These are phyloP conservation scores for Gorsachius goisagi DNA, from an alignment of 2,113 vertebrate genomes.

Conservation along the genomic window DNA sequence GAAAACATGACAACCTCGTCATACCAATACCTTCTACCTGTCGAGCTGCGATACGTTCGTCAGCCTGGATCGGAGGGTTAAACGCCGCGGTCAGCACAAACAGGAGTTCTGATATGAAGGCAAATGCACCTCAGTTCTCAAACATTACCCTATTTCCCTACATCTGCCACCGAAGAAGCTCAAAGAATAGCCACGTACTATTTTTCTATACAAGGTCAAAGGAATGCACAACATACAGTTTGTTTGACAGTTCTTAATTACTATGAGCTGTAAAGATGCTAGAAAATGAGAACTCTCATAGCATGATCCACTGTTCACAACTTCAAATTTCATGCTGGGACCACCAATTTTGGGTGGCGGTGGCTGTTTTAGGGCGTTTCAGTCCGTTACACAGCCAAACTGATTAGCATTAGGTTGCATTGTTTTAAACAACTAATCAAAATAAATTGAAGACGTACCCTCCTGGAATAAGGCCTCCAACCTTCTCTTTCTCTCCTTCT, in stretches of 20 bases:
- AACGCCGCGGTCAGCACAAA: constrained; percentile 29
- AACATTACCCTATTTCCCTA: neutral
- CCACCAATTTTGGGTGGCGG: neutral
- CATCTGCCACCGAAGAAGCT: neutral
- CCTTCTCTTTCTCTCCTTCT: neutral
- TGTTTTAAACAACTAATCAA: neutral
- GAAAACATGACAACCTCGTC: neutral
- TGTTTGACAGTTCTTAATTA: constrained; percentile 15
- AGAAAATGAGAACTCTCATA: neutral
- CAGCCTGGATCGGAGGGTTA: neutral
- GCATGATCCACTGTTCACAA: neutral
- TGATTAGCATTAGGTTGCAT: neutral
- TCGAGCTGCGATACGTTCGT: neutral
- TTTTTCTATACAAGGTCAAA: constrained; percentile 30
- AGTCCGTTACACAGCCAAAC: neutral
- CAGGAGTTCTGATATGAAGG: neutral
- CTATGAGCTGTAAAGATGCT: neutral
- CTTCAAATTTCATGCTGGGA: neutral
- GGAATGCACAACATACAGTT: neutral
- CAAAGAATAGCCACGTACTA: neutral
- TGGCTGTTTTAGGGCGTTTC: neutral
- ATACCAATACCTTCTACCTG: neutral
- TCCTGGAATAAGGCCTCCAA: constrained; percentile 18
- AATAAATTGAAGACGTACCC: neutral
- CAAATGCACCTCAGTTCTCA: neutral